Evolutionary conservation across 2,888 invertebrate genomes (phyloP).

Genomic region (Podotricha telesiphe): DNA sequence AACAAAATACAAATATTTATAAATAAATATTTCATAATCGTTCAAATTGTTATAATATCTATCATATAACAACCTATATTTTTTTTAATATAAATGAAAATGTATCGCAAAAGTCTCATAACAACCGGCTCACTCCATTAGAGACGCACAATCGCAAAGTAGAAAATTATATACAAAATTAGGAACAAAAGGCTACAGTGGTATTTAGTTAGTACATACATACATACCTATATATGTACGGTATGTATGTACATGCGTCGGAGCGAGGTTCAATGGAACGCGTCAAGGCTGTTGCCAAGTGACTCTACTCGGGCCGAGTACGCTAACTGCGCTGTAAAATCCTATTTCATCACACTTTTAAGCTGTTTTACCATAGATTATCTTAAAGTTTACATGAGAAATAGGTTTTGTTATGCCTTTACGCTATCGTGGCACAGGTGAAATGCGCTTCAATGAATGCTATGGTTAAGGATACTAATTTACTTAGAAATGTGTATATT

Average conservation of each 20-base stretch:
- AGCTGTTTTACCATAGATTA: conserved; percentile 1
- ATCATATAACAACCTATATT: too few species aligned
- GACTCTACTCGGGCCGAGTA: conserved; percentile 32
- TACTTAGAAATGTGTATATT: too few species aligned
- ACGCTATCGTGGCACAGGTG: too few species aligned
- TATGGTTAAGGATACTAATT: too few species aligned
- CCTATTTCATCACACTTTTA: conserved; percentile 13
- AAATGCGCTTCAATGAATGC: too few species aligned
- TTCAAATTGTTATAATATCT: too few species aligned
- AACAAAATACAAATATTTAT: too few species aligned
- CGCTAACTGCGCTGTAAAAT: background rate
- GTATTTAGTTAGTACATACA: conserved; percentile 17
- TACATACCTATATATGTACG: background rate
- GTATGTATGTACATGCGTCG: conserved; percentile 31
- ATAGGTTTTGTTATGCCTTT: too few species aligned
- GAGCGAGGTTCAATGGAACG: conserved; percentile 53
- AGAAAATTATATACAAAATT: conserved; percentile 15
- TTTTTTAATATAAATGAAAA: too few species aligned
- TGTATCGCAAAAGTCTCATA: too few species aligned
- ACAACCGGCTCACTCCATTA: background rate
- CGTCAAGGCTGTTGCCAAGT: conserved; percentile 54
- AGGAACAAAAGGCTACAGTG: conserved; percentile 24
- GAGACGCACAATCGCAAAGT: background rate
- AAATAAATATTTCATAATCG: too few species aligned
- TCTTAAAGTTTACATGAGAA: too few species aligned